Evolutionary conservation across 2,797 vertebrate species (phyloP).

Genomic region (Sciurus vulgaris): DNA sequence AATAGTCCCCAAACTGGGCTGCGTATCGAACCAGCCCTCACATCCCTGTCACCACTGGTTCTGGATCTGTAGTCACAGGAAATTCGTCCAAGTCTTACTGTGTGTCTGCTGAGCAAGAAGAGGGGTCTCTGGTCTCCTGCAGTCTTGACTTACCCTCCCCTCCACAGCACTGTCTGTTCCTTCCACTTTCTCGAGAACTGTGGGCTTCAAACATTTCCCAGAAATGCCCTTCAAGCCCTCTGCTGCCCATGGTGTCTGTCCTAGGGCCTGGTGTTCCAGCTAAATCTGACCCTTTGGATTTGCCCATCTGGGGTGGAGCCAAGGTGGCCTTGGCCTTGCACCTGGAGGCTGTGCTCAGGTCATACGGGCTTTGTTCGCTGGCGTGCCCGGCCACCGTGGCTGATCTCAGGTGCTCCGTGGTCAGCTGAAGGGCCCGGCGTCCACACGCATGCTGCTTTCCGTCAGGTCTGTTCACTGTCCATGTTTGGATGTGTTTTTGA

Average conservation of each 20-base stretch:
- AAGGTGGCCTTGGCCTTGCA: accelerated
- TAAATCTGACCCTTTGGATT: not conserved
- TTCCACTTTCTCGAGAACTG: accelerated
- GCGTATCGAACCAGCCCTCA: not conserved
- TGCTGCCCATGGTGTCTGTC: no score
- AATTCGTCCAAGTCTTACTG: accelerated
- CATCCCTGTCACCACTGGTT: no score
- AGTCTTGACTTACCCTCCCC: accelerated
- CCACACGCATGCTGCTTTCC: accelerated
- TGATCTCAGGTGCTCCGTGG: no score
- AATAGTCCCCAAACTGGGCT: not conserved
- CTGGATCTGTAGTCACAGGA: not conserved
- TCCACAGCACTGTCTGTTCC: accelerated
- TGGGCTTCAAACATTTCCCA: no score
- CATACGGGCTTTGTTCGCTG: accelerated
- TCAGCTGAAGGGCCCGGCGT: accelerated
- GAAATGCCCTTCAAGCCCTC: not conserved
- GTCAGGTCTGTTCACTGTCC: not conserved
- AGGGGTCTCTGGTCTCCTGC: not conserved
- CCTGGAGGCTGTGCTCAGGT: accelerated
- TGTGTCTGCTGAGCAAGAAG: not conserved
- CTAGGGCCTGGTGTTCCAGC: not conserved
- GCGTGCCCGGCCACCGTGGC: accelerated
- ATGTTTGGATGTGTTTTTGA: not conserved
- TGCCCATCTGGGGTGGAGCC: not conserved